Base-by-base conservation (phyloP, 1,140 invertebrate genomes). In the Vollenhovia emeryi region DNA sequence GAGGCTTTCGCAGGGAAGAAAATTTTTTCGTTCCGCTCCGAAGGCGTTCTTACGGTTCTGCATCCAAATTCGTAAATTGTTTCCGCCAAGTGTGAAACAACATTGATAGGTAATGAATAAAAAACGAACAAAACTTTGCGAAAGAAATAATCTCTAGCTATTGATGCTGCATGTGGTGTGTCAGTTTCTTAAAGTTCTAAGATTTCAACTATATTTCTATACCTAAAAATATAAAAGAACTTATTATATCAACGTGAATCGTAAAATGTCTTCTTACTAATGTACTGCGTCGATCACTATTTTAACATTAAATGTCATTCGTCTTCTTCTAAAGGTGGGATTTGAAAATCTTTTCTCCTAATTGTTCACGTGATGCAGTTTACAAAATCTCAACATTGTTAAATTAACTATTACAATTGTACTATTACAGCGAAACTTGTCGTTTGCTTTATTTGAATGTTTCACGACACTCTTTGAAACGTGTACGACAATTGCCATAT, bases 1-100 rank as follows among this genome's bases (percentile, higher is more conserved):
- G 83, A 85, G 60, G 52, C 64, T 88, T 86, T 86, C 74, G 48
- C 79, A 15, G 18, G 15, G 69, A 82, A 86, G 64, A 82, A 33
- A 59, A 83, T 83, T 84, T 88, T 86, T 86, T 52, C 9, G 50
- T 75, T 50, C 33, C 21, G 15, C 18, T 24, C 1, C 4, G 9
- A 55, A 21, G 9, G 11, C 21, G 36, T n/a, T 68, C 15, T 71
- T 71, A 21, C 48, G 8, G 24, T 68, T 40, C n/a, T 36, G n/a
- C n/a, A n/a, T n/a, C n/a, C n/a, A n/a, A n/a, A n/a, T n/a, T n/a
- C n/a, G n/a, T n/a, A n/a, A n/a, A n/a, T 45, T 45, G 27, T 45
- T 60, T 66, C 24, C 21, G 30, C 18, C 43, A 24, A 66, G 2
- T 7, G 62, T n/a, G 45, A 79, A 24, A 9, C 48, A 24, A 8